These are phyloP conservation scores for Diuraphis noxia DNA, from an alignment of 1,140 invertebrate species.

Conservation along the genomic window DNA sequence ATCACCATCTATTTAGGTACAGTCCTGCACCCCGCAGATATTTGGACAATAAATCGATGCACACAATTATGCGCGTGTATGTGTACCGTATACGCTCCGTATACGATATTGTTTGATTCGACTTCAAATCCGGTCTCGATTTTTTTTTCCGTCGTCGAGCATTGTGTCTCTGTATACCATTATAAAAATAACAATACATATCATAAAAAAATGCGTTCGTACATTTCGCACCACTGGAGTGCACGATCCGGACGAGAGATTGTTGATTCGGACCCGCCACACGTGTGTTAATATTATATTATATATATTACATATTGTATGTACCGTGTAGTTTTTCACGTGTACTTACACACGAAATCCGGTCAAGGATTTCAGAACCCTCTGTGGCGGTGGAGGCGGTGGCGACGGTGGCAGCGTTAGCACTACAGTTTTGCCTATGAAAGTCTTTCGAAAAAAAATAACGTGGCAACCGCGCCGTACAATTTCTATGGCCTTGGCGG, in stretches of 20 bases:
- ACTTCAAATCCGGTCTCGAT: neutral
- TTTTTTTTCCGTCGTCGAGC: neutral
- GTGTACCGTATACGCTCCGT: neutral
- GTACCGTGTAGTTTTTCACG: constrained; percentile 23
- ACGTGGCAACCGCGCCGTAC: neutral
- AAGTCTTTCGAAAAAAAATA: constrained; percentile 36
- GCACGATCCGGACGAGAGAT: constrained; percentile 14
- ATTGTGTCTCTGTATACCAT: neutral
- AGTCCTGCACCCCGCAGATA: neutral
- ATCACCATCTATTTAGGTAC: neutral
- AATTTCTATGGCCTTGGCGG: constrained; percentile 40
- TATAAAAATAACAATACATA: neutral
- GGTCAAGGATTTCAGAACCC: constrained; percentile 46
- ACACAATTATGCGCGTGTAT: neutral
- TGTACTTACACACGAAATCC: constrained; percentile 37
- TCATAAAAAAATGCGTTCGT: neutral
- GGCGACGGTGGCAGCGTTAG: neutral
- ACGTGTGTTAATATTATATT: neutral
- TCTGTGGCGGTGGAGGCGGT: neutral
- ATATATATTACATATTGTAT: neutral
- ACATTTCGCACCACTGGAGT: neutral
- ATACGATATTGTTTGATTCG: neutral
- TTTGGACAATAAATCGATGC: neutral
- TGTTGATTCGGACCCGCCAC: constrained; percentile 19
- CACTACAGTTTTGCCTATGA: constrained; percentile 25